Conservation (phyloP, 2,797 vertebrate genomes). For the Neomorphus geoffroyi region DNA sequence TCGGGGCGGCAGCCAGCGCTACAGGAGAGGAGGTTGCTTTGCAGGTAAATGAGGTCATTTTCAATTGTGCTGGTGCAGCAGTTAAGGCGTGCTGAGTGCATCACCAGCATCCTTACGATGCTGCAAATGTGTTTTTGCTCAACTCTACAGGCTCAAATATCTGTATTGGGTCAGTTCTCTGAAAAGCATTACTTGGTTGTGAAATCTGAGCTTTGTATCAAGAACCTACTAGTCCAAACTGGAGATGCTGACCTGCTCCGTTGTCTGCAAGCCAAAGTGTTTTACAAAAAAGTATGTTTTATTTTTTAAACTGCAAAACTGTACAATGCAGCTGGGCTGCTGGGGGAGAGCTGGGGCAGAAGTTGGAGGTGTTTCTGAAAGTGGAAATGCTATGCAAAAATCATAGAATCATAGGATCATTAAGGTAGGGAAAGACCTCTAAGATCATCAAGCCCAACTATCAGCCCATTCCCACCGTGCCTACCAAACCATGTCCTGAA, state of each 20-base stretch:
- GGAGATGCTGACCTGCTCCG: not conserved
- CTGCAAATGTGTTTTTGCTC: not conserved
- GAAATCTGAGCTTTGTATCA: not conserved
- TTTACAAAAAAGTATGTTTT: not conserved
- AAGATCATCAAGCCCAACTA: too few species aligned
- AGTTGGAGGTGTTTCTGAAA: rapidly evolving
- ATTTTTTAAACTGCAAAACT: not conserved
- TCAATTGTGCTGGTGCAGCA: not conserved
- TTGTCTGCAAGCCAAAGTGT: not conserved
- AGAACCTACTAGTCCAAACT: not conserved
- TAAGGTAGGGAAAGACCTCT: too few species aligned
- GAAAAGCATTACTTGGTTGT: not conserved
- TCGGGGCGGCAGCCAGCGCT: not conserved
- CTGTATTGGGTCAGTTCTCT: not conserved
- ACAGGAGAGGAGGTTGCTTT: not conserved
- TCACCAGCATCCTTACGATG: not conserved
- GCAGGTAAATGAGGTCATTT: not conserved
- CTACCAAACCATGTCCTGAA: too few species aligned
- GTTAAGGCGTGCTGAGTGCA: not conserved
- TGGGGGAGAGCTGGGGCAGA: not conserved
- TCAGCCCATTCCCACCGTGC: too few species aligned
- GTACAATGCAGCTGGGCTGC: not conserved
- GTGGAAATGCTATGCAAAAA: not conserved
- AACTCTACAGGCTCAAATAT: not conserved
- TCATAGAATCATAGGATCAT: not conserved